Percentiles rank a stretch among this genome's conserved stretches.
Evolutionary conservation across 2,797 vertebrate genomes (phyloP).

Genomic region (Falco peregrinus): DNA sequence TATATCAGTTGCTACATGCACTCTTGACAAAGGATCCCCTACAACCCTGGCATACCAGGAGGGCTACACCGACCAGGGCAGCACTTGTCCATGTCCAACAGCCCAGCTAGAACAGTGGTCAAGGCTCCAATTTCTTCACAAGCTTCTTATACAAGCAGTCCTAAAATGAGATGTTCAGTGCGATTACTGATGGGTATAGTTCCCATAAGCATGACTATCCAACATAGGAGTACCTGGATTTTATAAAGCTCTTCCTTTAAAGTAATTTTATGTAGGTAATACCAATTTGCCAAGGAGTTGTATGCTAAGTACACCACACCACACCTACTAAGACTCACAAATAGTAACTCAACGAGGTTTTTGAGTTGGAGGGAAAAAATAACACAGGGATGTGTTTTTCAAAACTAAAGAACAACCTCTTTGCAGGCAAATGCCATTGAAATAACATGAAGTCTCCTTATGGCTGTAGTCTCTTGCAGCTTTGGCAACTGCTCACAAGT

Average conservation of each 20-base stretch:
- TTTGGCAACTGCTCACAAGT: background rate
- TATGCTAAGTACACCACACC: background rate
- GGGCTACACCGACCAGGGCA: background rate
- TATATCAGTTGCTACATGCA: background rate
- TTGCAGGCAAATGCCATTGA: background rate
- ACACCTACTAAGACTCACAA: background rate
- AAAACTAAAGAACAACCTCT: background rate
- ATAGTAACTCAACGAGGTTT: background rate
- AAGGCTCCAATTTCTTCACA: background rate
- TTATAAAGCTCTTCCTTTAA: background rate
- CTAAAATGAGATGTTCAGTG: background rate
- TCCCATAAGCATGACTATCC: background rate
- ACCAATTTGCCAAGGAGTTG: background rate
- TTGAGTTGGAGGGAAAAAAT: background rate
- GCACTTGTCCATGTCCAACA: background rate
- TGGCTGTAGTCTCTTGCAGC: background rate
- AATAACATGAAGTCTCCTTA: background rate
- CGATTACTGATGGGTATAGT: background rate
- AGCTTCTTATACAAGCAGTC: background rate
- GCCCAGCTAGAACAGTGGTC: background rate
- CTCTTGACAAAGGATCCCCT: background rate
- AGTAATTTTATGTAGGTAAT: background rate
- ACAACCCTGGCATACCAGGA: background rate
- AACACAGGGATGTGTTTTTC: background rate
- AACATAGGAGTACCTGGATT: background rate